phyloP scores from a whole-genome alignment of 2,797 vertebrate species.

The Schizothorax lantsangensis region DNA sequence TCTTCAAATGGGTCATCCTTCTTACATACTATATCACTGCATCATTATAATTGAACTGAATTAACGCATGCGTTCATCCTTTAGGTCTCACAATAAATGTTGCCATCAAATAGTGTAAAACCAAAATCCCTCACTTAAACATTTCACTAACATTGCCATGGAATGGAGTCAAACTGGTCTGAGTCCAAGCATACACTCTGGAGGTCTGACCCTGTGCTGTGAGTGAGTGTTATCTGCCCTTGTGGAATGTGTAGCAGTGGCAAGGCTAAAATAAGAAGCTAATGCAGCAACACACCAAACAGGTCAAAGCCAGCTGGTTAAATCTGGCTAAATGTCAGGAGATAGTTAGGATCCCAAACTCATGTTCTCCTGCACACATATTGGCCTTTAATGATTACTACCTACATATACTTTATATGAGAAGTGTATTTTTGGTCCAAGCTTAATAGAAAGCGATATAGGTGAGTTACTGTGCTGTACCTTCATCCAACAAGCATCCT shows the following conservation, averaged over 20 bases:
- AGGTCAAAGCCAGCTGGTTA: slow-evolving; percentile 62
- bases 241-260: slow-evolving; percentile 80
- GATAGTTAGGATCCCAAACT: slow-evolving; percentile 67
- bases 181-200: neutral
- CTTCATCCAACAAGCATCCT: neutral
- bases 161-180: neutral
- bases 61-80: neutral
- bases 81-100: neutral
- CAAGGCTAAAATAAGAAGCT: slow-evolving; percentile 79
- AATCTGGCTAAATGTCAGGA: slow-evolving; percentile 79
- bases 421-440: neutral
- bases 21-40: neutral
- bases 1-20: neutral
- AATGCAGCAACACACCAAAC: slow-evolving; percentile 53
- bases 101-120: neutral
- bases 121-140: neutral
- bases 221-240: slow-evolving; percentile 75
- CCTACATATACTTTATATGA: neutral
- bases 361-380: neutral
- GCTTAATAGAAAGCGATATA: neutral
- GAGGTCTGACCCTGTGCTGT: neutral
- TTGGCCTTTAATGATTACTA: neutral
- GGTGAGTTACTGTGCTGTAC: neutral
- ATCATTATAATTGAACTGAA: neutral
- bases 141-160: neutral